Base-by-base conservation (phyloP, 2,888 invertebrate genomes). In the Crematogaster levior region DNA sequence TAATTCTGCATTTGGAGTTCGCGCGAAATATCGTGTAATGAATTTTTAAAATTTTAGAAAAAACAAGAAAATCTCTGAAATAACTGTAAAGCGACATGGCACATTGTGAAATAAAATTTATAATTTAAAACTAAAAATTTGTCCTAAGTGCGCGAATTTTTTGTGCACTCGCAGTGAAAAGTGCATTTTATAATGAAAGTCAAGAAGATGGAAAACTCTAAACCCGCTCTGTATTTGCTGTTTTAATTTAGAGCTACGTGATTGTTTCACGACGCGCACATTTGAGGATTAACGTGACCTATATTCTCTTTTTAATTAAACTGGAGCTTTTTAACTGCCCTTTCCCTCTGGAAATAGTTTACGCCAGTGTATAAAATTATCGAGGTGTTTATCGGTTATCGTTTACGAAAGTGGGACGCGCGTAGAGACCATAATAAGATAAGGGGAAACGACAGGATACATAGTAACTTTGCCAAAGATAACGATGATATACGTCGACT, bases 261-360 rank as follows among this genome's bases (percentile, higher is more conserved):
- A 56, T 70, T 70, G 30, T 77, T 77, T 68, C 30, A 40, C 40
- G 34, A 43, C 46, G 61, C 21, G 30, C 37, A 18, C 24, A 37
- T 30, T 40, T 15, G 34, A 43, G 34, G 3, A 51, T 58, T 43
- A 66, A 58, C 37, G 60, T 61, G 58, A 48, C 66, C 58, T 10
- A 79, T 21, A 65, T 77, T 66, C 58, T 77, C 21, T 73, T 75
- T 77, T 66, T 40, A 82, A 82, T 82, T 82, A 77, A 77, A 48
- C 40, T 10, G 66, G 37, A n/a, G 24, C 37, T n/a, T 65, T 79
- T 66, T 77, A 77, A 56, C 40, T 7, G 21, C 12, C 4, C 10
- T 15, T 3, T 15, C n/a, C n/a, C n/a, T 18, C 46, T 9, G 1
- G 30, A 46, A 48, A 77, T 77, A 79, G 79, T 77, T 81, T 60